Evolutionary conservation across 2,113 vertebrate species (phyloP).

Genomic region (Eubucco bourcierii): DNA sequence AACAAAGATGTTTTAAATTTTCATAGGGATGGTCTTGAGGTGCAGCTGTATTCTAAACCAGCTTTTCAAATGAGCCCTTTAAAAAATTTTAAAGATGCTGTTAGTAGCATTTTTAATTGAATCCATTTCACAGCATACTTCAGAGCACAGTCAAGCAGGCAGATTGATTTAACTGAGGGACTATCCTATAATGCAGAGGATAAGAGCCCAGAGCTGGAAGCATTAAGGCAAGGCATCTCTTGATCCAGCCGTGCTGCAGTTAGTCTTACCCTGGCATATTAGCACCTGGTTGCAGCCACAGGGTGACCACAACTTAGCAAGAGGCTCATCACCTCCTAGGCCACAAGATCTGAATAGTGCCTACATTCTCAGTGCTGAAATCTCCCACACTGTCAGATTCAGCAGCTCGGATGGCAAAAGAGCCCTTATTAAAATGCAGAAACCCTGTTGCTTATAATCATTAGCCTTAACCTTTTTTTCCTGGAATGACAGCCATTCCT

Average conservation of each 20-base stretch:
- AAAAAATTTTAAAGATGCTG: background rate
- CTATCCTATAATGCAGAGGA: background rate
- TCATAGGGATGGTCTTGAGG: background rate
- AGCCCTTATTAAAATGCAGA: background rate
- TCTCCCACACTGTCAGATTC: background rate
- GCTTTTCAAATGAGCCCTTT: background rate
- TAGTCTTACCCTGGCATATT: rapidly evolving
- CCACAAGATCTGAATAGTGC: background rate
- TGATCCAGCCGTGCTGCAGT: background rate
- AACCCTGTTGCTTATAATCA: background rate
- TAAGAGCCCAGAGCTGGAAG: background rate
- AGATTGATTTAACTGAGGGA: background rate
- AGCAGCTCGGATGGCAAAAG: background rate
- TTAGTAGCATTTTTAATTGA: rapidly evolving
- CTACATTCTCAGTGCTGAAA: rapidly evolving
- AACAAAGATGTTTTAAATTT: slow-evolving; percentile 13
- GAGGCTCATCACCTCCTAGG: background rate
- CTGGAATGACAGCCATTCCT: slow-evolving; percentile 4
- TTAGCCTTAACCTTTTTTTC: background rate
- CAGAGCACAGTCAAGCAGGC: background rate
- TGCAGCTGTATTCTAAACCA: background rate
- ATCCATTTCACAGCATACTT: background rate
- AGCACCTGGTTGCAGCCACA: rapidly evolving
- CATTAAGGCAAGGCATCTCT: background rate
- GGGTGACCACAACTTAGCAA: background rate